These are phyloP conservation scores for Ceratosolen solmsi DNA, from an alignment of 1,140 invertebrate species.

Conservation along the genomic window DNA sequence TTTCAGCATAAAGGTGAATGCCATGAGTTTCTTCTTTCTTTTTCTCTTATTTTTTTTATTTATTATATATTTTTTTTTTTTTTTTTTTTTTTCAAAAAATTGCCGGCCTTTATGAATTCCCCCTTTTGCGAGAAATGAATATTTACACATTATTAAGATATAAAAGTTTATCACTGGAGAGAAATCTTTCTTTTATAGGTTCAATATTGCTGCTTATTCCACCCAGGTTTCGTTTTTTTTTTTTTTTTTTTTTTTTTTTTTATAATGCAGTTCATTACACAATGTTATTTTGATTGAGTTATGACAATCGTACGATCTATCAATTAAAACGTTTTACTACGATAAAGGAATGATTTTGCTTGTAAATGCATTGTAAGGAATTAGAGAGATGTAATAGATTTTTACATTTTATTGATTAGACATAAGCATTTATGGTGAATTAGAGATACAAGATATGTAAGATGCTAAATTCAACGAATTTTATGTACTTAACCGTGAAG, in stretches of 20 bases:
- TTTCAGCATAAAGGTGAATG: constrained; percentile 6
- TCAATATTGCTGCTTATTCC: background rate
- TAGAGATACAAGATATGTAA: too few relatives aligned
- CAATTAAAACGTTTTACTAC: constrained; percentile 10
- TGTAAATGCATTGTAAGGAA: too few relatives aligned
- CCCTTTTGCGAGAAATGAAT: constrained; percentile 29
- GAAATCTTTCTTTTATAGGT: constrained; percentile 14
- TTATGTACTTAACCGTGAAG: too few relatives aligned
- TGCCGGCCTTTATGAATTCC: background rate
- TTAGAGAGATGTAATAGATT: too few relatives aligned
- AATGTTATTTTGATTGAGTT: constrained; percentile 6
- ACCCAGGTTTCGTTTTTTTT: background rate
- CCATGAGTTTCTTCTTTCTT: background rate
- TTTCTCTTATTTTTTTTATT: background rate
- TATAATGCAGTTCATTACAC: constrained; percentile 6
- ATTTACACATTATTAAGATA: constrained; percentile 42
- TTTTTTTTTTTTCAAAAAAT: background rate
- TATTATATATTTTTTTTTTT: background rate
- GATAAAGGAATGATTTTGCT: too few relatives aligned
- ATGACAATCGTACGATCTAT: background rate
- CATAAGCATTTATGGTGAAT: too few relatives aligned
- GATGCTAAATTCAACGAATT: too few relatives aligned
- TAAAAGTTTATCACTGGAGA: constrained; percentile 23
- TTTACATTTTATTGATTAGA: too few relatives aligned
- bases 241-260: constrained; percentile 6